Evolutionary conservation across 2,113 vertebrate genomes (phyloP).

Genomic region (Corythoichthys haematopterus): DNA sequence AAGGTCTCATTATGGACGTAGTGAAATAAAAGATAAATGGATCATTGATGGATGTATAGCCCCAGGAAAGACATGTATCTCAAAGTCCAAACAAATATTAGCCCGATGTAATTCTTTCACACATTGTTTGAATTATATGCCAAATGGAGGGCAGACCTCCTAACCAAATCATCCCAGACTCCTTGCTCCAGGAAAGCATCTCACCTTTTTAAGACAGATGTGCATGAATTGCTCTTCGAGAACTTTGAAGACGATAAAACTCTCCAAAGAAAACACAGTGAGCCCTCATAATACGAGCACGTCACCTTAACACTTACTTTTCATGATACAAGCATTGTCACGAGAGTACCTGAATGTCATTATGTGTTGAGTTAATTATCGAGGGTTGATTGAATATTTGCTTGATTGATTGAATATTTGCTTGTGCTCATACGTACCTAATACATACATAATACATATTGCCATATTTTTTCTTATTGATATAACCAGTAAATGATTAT

Average conservation of each 20-base stretch:
- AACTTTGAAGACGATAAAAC: not conserved
- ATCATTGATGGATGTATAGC: not conserved
- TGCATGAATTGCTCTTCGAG: constrained; percentile 5
- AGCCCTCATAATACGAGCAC: too few species aligned
- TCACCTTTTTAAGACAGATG: constrained; percentile 36
- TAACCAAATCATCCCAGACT: constrained; percentile 21
- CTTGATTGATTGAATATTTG: too few species aligned
- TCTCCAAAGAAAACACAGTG: too few species aligned
- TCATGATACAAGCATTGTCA: too few species aligned
- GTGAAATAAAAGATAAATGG: not conserved
- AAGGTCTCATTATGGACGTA: not conserved
- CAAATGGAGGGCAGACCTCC: not conserved
- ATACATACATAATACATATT: too few species aligned
- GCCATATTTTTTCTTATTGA: too few species aligned
- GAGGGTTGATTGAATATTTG: too few species aligned
- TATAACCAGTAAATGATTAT: too few species aligned
- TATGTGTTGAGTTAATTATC: too few species aligned
- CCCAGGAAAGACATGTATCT: not conserved
- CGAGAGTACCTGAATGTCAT: too few species aligned
- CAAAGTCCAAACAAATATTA: not conserved
- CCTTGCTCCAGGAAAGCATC: constrained; percentile 26
- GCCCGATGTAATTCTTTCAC: not conserved
- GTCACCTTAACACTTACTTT: too few species aligned
- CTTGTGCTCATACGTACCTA: too few species aligned
- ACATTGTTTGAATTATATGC: not conserved